Evolutionary conservation across 1,140 invertebrate species (phyloP).

Genomic region (Grapholita molesta): DNA sequence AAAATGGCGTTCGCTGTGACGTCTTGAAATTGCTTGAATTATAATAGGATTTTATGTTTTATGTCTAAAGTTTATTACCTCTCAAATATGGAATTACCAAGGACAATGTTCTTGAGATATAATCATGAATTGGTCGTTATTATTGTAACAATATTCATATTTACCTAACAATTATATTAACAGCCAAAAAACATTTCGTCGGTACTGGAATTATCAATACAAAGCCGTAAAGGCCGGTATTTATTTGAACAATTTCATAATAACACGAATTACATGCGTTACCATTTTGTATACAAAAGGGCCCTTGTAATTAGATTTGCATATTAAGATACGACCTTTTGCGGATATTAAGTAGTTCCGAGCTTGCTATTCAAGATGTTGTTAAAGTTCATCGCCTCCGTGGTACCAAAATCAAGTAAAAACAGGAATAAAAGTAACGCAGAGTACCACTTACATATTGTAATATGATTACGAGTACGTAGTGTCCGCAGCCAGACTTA

Average conservation of each 20-base stretch:
- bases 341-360: neutral
- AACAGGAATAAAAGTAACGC: too few relatives aligned
- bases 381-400: neutral
- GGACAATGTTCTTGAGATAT: neutral
- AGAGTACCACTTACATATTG: too few relatives aligned
- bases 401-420: neutral
- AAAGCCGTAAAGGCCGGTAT: neutral
- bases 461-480: too few relatives aligned
- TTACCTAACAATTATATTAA: neutral
- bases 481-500: too few relatives aligned
- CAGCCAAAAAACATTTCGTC: neutral
- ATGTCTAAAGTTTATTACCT: slow-evolving; percentile 4
- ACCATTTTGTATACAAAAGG: neutral
- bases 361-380: neutral
- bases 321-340: neutral
- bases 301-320: neutral
- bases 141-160: neutral
- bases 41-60: slow-evolving; percentile 15
- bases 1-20: neutral
- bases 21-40: slow-evolving; percentile 4
- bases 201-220: neutral
- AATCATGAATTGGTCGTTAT: neutral
- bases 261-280: neutral
- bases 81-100: neutral
- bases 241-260: slow-evolving; percentile 9